phyloP scores from a whole-genome alignment of 2,797 vertebrate genomes.

The Lepidocolaptes lacrymiger region DNA sequence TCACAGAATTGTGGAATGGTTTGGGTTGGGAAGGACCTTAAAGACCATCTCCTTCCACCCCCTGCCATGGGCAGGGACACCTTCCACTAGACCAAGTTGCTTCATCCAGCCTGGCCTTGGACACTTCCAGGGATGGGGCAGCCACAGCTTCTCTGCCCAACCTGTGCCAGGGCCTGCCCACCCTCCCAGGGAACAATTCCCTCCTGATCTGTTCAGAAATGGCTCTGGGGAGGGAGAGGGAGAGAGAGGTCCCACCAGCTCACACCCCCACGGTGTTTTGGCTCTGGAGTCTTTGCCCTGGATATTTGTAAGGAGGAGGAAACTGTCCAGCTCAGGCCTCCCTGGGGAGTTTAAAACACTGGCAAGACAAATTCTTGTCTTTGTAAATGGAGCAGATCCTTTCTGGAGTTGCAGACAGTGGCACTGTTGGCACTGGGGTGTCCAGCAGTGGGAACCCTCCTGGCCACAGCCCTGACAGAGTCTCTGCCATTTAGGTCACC shows the following conservation, averaged over 20 bases:
- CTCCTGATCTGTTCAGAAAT: not conserved
- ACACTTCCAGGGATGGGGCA: not conserved
- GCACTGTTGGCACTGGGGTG: not conserved
- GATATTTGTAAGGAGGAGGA: not conserved
- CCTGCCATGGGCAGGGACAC: not conserved
- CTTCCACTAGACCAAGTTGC: not conserved
- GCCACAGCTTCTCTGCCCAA: not conserved
- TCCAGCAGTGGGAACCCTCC: not conserved
- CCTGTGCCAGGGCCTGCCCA: not conserved
- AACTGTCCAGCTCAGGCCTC: not conserved
- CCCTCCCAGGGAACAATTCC: not conserved
- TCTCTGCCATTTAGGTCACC: fast-evolving
- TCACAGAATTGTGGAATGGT: not conserved
- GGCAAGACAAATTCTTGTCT: not conserved
- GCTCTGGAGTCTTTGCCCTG: not conserved
- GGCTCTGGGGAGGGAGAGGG: not conserved
- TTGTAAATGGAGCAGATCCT: not conserved
- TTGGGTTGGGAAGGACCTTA: not conserved
- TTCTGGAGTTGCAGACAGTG: not conserved
- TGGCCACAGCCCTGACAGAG: too few species aligned
- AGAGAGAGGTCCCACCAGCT: not conserved
- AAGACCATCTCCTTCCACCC: not conserved
- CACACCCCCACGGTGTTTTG: fast-evolving
- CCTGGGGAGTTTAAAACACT: not conserved
- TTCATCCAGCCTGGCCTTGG: not conserved